phyloP scores from a whole-genome alignment of 2,113 vertebrate species.

The Oncorhynchus nerka region DNA sequence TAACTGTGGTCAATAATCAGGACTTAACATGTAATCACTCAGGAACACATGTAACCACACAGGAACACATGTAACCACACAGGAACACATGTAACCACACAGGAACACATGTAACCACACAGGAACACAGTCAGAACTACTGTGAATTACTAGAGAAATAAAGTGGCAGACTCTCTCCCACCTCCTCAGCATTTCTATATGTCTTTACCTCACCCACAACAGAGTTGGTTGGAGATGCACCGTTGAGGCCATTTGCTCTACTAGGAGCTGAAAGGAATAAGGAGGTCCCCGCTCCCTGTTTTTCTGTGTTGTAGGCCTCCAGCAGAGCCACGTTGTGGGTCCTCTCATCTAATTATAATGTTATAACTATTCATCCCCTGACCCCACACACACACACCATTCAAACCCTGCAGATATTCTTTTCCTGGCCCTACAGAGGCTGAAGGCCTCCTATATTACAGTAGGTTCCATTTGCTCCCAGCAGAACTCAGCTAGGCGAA shows the following conservation, averaged over 20 bases:
- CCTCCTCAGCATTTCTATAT: neutral
- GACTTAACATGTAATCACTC: neutral
- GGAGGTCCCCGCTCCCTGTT: neutral
- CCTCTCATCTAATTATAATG: neutral
- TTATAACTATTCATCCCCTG: neutral
- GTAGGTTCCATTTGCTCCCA: too few species aligned
- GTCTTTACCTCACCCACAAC: too few species aligned
- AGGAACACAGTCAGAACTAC: neutral
- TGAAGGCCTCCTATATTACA: too few species aligned
- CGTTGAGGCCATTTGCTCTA: too few species aligned
- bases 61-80: neutral
- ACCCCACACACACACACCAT: neutral
- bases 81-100: neutral
- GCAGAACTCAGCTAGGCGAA: too few species aligned
- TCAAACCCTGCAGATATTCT: slow-evolving; percentile 15
- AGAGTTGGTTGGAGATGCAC: too few species aligned
- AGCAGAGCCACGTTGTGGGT: neutral
- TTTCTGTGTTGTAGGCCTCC: neutral
- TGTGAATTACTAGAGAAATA: neutral
- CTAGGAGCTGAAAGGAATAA: too few species aligned
- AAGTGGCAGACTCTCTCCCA: neutral
- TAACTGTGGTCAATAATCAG: neutral
- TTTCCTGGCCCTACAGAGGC: neutral
- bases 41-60: neutral
- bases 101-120: neutral